Base-by-base conservation (phyloP, 1,140 invertebrate species). In the Phthorimaea operculella region DNA sequence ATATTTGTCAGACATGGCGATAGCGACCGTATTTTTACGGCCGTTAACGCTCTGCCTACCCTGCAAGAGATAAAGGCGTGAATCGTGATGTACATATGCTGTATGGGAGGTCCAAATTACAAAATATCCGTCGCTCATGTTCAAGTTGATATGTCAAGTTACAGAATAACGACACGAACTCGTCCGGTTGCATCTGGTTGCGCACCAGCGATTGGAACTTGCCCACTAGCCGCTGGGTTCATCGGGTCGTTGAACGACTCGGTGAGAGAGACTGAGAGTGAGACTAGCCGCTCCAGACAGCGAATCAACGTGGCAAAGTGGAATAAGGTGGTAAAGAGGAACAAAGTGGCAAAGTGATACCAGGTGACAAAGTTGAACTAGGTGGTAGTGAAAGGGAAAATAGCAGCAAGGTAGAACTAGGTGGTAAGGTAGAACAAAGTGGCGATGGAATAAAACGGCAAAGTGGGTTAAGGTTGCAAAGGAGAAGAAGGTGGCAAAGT, bases 151-250 rank as follows among this genome's bases (percentile, higher is more conserved):
- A 79, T 52, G 80, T 73, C 0, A 86, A 74, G 51, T 77, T 79
- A 69, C 85, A 86, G 68, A 86, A 84, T 44, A 83, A 54, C 0
- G 80, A 76, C 1, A 86, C 81, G 52, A 86, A 86, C 54, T 85
- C 82, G 49, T 85, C 85, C n/a, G 79, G 76, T 56, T 84, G 80
- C 59, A 85, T 69, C 17, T 69, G 67, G 5, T 58, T 65, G 0
- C 77, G 70, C 0, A 77, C 61, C 15, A 82, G 51, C 0, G 56
- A 57, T 12, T 72, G 66, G 67, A 86, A 85, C 57, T 82, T 83
- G 4, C 64, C 59, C n/a, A 84, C 71, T 51, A 86, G 59, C 10
- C 79, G 63, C n/a, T n/a, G n/a, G n/a, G n/a, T n/a, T n/a, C n/a
- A n/a, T n/a, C n/a, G n/a, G n/a, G n/a, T n/a, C n/a, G 61, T 86